These are phyloP conservation scores for Notoglanidium macrostoma DNA, from an alignment of 2,797 vertebrate genomes.

Conservation along the genomic window DNA sequence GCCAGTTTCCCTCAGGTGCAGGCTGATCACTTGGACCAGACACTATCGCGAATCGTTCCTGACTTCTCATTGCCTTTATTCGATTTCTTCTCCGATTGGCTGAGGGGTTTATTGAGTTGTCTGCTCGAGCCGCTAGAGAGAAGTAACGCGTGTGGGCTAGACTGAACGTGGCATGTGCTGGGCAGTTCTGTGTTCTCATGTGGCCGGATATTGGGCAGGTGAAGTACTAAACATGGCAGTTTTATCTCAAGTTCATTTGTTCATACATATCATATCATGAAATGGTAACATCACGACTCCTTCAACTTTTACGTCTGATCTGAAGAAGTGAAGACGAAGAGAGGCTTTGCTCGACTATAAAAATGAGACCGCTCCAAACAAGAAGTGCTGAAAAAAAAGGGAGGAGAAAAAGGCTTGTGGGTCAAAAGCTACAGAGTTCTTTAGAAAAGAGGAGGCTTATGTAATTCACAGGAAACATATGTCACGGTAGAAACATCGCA, in stretches of 20 bases:
- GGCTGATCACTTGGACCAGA: neutral
- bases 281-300: neutral
- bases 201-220: neutral
- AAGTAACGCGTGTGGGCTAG: neutral
- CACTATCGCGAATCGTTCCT: neutral
- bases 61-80: neutral
- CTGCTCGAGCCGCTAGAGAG: neutral
- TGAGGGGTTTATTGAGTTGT: neutral
- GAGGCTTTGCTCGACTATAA: neutral
- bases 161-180: neutral
- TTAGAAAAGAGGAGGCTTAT: neutral
- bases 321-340: too few species aligned
- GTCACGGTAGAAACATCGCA: neutral
- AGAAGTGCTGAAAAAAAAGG: neutral
- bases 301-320: neutral
- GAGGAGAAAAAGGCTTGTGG: neutral
- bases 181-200: neutral
- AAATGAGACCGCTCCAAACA: neutral
- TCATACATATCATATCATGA: neutral
- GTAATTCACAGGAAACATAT: neutral
- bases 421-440: neutral
- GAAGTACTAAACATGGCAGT: neutral
- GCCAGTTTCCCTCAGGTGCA: constrained; percentile 19
- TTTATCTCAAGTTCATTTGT: neutral
- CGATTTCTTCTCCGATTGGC: neutral